phyloP scores from a whole-genome alignment of 37 sponge, comb jelly and placozoan species.

The Bolinopsis microptera region DNA sequence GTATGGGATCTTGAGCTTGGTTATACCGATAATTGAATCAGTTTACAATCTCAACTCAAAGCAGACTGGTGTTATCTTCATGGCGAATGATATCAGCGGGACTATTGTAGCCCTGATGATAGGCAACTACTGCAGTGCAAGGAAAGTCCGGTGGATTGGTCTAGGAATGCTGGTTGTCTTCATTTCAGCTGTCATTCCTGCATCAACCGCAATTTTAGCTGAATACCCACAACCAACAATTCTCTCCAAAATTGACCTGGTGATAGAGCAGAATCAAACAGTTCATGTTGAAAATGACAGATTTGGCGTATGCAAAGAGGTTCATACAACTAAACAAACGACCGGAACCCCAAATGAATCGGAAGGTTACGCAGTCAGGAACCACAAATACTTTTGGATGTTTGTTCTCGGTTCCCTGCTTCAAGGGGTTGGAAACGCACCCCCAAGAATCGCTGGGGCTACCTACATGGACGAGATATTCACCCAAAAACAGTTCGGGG shows the following conservation, averaged over 20 bases:
- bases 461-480: slow-evolving; percentile 62
- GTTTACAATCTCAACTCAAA: slow-evolving; percentile 58
- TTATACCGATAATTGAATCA: slow-evolving; percentile 3
- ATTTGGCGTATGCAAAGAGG: slow-evolving; percentile 16
- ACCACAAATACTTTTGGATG: slow-evolving; percentile 63
- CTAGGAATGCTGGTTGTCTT: slow-evolving; percentile 22
- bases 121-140: slow-evolving; percentile 53
- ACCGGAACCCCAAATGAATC: neutral
- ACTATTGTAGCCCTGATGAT: slow-evolving; percentile 22
- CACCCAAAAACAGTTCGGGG: slow-evolving; percentile 62
- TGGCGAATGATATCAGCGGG: slow-evolving; percentile 63
- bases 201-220: slow-evolving; percentile 34
- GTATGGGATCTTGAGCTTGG: slow-evolving; percentile 37
- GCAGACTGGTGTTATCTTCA: slow-evolving; percentile 50
- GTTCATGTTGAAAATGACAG: neutral
- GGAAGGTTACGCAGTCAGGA: slow-evolving; percentile 31
- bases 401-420: slow-evolving; percentile 55
- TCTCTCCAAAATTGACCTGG: neutral
- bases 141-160: slow-evolving; percentile 32
- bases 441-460: slow-evolving; percentile 43
- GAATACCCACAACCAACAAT: neutral
- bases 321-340: neutral
- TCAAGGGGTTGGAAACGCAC: neutral
- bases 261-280: neutral
- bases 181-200: slow-evolving; percentile 21